Conservation (phyloP, 2,797 vertebrate genomes). For the Masticophis lateralis region DNA sequence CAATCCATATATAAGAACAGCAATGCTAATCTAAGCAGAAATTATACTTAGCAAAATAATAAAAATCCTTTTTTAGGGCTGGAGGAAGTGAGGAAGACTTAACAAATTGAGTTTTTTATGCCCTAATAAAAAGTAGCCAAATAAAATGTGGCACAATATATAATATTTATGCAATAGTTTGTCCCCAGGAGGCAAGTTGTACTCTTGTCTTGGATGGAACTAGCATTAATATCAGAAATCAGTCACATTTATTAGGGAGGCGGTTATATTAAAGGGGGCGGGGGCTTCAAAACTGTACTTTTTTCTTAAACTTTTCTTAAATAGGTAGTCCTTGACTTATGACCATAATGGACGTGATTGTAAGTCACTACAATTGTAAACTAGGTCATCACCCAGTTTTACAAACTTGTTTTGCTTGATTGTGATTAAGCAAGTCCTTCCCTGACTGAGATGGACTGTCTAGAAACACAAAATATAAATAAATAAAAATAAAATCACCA, state of each 20-base stretch:
- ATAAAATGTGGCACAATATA: neutral
- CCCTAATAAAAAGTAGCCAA: fast-evolving
- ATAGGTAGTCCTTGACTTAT: neutral
- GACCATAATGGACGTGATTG: neutral
- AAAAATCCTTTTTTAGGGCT: neutral
- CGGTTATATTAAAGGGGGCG: neutral
- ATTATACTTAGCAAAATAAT: neutral
- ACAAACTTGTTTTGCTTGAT: neutral
- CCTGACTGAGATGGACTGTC: neutral
- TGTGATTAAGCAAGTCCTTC: neutral
- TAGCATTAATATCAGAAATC: neutral
- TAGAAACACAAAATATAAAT: neutral
- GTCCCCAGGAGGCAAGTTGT: neutral
- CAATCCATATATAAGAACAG: fast-evolving
- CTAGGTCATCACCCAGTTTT: neutral
- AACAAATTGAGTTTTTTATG: slow-evolving; percentile 6
- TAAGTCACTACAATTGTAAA: neutral
- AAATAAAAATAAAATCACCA: neutral
- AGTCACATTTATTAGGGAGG: neutral
- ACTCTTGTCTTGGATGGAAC: neutral
- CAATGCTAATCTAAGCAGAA: slow-evolving; percentile 8
- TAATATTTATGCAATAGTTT: neutral
- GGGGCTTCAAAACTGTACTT: neutral
- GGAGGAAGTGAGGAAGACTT: neutral
- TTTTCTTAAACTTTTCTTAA: neutral